Conservation (phyloP, 2,888 invertebrate species). For the Cyaniris semiargus region DNA sequence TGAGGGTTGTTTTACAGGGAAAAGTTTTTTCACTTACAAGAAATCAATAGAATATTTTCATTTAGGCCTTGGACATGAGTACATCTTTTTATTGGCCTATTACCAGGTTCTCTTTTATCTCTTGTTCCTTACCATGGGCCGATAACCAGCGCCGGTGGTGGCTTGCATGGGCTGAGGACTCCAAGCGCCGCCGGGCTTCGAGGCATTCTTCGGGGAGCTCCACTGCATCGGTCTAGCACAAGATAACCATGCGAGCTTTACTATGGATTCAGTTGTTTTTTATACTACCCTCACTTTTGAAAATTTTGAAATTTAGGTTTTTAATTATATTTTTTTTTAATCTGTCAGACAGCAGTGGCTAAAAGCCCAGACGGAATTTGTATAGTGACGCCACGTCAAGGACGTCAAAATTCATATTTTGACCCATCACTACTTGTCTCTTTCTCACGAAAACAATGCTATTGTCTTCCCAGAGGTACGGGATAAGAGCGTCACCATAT, state of each 20-base stretch:
- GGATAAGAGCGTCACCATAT: too few relatives aligned
- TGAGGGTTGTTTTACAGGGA: too few relatives aligned
- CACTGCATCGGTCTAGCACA: constrained; percentile 90
- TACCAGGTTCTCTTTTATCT: background rate
- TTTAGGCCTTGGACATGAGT: too few relatives aligned
- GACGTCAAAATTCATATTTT: background rate
- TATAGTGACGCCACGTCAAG: background rate
- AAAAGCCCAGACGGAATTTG: background rate
- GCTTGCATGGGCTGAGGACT: constrained; percentile 94
- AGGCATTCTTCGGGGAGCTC: constrained; percentile 93
- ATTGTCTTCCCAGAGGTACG: background rate
- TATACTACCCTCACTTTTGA: background rate
- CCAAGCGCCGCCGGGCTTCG: constrained; percentile 90
- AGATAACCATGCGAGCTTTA: constrained; percentile 43
- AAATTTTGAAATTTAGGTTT: background rate
- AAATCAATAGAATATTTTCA: background rate
- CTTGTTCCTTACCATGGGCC: constrained; percentile 88
- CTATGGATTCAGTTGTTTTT: constrained; percentile 35
- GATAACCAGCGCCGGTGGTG: constrained; percentile 91
- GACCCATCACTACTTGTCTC: background rate
- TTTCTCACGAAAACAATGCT: background rate
- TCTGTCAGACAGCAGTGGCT: background rate
- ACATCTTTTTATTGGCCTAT: background rate
- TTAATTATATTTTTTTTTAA: background rate
- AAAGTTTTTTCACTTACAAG: too few relatives aligned